Percentiles rank a stretch among this genome's conserved stretches.
Evolutionary conservation across 2,797 vertebrate genomes (phyloP).

Genomic region (Bufotes viridis): DNA sequence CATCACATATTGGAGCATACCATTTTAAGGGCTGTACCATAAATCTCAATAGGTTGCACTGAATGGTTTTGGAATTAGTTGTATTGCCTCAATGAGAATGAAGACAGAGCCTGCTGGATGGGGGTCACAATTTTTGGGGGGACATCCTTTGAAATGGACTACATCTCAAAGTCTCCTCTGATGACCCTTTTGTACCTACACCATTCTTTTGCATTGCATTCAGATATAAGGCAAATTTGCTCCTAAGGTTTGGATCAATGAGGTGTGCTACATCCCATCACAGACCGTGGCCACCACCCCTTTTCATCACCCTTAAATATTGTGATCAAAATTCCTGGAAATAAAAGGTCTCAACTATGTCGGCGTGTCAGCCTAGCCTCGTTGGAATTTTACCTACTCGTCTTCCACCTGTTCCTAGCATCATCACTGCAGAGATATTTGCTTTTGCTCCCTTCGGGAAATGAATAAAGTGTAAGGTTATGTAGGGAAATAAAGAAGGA

Average conservation of each 20-base stretch:
- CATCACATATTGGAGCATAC: no score
- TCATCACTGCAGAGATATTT: constrained; percentile 7
- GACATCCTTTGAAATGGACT: no score
- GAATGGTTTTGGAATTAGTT: no score
- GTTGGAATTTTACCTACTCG: background rate
- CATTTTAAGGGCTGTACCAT: no score
- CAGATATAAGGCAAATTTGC: no score
- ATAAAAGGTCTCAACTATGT: background rate
- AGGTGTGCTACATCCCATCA: background rate
- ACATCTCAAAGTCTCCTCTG: no score
- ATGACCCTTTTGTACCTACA: no score
- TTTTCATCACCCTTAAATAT: background rate
- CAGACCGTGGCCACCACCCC: background rate
- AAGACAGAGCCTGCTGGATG: no score
- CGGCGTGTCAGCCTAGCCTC: background rate
- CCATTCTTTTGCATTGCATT: no score
- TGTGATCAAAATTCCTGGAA: background rate
- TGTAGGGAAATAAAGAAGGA: background rate
- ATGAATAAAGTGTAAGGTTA: constrained; percentile 14
- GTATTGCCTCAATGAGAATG: no score
- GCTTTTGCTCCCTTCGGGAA: background rate
- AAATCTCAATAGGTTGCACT: no score
- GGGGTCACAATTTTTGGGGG: no score
- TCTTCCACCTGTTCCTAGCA: background rate
- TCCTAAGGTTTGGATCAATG: background rate